Conservation (phyloP, 2,797 vertebrate species). For the Onychomys leucogaster region DNA sequence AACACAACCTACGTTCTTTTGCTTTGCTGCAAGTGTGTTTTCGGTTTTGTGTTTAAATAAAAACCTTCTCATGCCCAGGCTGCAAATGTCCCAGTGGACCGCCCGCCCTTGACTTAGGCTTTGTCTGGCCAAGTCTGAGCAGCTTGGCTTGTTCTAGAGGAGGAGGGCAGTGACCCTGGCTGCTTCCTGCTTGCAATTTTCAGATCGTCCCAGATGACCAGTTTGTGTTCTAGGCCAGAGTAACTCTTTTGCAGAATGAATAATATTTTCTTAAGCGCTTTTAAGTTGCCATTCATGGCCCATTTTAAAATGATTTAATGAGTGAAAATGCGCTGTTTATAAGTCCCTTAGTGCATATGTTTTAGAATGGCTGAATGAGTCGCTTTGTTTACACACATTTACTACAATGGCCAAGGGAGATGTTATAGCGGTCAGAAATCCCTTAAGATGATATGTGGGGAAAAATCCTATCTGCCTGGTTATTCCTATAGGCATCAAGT, state of each 20-base stretch:
- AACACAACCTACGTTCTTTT: conserved; percentile 21
- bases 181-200: conserved; percentile 61
- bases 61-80: not conserved
- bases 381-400: conserved; percentile 72
- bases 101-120: not conserved
- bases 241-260: conserved; percentile 79
- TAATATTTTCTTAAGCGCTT: conserved; percentile 82
- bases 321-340: conserved; percentile 74
- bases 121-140: not conserved
- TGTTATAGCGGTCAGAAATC: conserved; percentile 55
- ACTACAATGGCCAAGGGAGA: conserved; percentile 51
- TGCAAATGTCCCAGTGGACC: not conserved
- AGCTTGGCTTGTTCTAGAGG: conserved; percentile 15
- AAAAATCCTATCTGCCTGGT: conserved; percentile 51
- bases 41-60: conserved; percentile 35
- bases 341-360: conserved; percentile 76
- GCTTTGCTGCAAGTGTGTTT: conserved; percentile 61
- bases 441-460: conserved; percentile 66
- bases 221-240: conserved; percentile 69
- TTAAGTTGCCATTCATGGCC: conserved; percentile 74
- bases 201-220: conserved; percentile 72
- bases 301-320: conserved; percentile 80
- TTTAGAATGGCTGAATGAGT: conserved; percentile 68
- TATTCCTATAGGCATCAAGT: conserved; percentile 35
- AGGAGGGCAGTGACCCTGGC: conserved; percentile 44